These are phyloP conservation scores for Drosophila leonis DNA, from an alignment of 2,888 invertebrate genomes.

Conservation along the genomic window DNA sequence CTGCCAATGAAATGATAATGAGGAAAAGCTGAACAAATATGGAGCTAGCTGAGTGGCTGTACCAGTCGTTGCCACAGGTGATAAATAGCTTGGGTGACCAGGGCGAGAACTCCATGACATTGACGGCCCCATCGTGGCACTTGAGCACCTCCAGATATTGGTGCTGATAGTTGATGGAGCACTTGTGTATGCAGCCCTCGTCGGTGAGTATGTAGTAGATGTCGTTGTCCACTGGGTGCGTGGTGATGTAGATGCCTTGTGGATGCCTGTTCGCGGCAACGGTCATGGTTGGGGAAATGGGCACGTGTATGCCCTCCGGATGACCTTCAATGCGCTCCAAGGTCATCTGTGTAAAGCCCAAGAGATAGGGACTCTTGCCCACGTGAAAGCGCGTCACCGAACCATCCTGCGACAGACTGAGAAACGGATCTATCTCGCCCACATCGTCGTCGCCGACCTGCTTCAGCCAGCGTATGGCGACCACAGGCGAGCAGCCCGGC, in stretches of 20 bases:
- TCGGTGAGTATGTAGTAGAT: constrained; percentile 93
- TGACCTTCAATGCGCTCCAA: constrained; percentile 89
- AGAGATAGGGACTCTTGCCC: constrained; percentile 87
- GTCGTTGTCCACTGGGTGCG: constrained; percentile 88
- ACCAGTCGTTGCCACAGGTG: constrained; percentile 92
- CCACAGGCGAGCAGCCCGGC: constrained; percentile 89
- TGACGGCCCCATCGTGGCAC: constrained; percentile 93
- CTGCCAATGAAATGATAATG: constrained; percentile 45
- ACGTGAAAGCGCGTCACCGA: constrained; percentile 87
- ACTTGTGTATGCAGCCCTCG: constrained; percentile 93
- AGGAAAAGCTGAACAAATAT: neutral
- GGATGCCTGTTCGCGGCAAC: constrained; percentile 87
- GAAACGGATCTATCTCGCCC: constrained; percentile 87
- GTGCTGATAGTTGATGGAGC: constrained; percentile 93
- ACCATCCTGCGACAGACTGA: constrained; percentile 88
- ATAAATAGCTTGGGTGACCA: constrained; percentile 90
- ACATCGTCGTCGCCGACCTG: constrained; percentile 48
- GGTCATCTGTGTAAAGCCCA: constrained; percentile 88
- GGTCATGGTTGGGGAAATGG: constrained; percentile 26
- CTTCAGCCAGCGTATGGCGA: constrained; percentile 89
- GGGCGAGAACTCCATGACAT: constrained; percentile 90
- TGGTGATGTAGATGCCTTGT: constrained; percentile 88
- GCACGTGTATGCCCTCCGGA: constrained; percentile 87
- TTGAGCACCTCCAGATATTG: constrained; percentile 89
- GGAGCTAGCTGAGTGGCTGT: neutral